phyloP scores from a whole-genome alignment of 2,797 vertebrate genomes.

The Varecia variegata region DNA sequence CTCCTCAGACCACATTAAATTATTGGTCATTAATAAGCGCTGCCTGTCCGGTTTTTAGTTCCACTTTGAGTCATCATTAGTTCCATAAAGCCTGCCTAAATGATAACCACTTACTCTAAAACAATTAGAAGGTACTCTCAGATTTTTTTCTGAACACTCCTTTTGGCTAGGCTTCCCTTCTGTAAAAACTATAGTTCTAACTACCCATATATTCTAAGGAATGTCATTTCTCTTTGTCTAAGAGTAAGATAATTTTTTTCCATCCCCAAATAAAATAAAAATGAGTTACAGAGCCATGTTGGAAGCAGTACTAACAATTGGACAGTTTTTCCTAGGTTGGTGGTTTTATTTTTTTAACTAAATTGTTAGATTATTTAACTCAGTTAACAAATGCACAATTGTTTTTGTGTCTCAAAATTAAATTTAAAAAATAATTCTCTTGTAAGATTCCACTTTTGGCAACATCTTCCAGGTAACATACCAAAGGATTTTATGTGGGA shows the following conservation, averaged over 20 bases:
- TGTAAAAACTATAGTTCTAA: neutral
- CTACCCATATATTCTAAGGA: neutral
- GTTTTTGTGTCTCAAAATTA: neutral
- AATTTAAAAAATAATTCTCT: neutral
- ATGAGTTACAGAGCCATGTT: neutral
- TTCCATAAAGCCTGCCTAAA: neutral
- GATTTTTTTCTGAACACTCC: neutral
- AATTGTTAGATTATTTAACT: neutral
- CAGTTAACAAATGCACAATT: neutral
- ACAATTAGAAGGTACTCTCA: neutral
- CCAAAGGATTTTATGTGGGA: neutral
- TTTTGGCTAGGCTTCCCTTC: neutral
- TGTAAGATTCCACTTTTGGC: neutral
- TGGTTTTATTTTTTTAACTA: neutral
- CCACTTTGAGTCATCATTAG: neutral
- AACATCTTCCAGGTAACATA: neutral
- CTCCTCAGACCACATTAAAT: neutral
- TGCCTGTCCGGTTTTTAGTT: neutral
- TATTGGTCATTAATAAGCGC: neutral
- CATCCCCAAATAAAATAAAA: neutral
- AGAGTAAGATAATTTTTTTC: neutral
- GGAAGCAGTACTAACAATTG: neutral
- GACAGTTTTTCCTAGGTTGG: neutral
- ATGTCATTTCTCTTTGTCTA: neutral
- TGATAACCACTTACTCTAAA: slow-evolving; percentile 13